Base-by-base conservation (phyloP, 37 sponge, comb jelly and placozoan genomes). In the Diacarnus erythraeanus region DNA sequence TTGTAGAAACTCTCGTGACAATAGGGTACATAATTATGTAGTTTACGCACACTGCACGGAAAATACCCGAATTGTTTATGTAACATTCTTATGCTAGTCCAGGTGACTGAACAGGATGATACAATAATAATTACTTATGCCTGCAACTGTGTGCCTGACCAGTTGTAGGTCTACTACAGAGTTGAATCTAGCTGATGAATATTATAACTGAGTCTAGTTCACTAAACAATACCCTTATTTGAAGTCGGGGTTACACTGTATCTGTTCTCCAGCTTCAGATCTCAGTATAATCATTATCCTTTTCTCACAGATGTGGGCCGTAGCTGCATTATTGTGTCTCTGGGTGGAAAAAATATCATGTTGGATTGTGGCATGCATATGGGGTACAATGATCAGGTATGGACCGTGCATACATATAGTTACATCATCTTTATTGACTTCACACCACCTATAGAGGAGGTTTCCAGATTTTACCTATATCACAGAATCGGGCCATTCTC, bases 341-440 rank as follows among this genome's bases (percentile, higher is more conserved):
- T 97, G 57, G 87, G 81, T 20, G 94, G 94, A 0, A 97, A 97
- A 61, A 94, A 94, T 54, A 59, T 97, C 9, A 97, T 97, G 97
- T 72, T 97, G 71, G 97, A 97, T 87, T 97, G 97, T 77, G 97
- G 97, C 0, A 97, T 97, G 90, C 97, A 97, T 80, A 97, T 97
- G 97, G 97, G 97, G 17, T 97, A 84, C 89, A 93, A 94, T 40
- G 97, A 97, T 40, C 92, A 89, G 84, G 92, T 81, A 59, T 8
- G 72, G 33, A 51, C 8, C 8, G 18, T 5, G 26, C 20, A 63
- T 23, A 25, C 18, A 23, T 30, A 12, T 15, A 63, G 26, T 30
- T 63, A 63, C 64, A 63, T 25, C 18, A 8, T 27, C 64, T 27
- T 63, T 63, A 30, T 63, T 30, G 64, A 63, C 8, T 6, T 4